Base-by-base conservation (phyloP, 1,140 invertebrate genomes). In the Formica selysi region DNA sequence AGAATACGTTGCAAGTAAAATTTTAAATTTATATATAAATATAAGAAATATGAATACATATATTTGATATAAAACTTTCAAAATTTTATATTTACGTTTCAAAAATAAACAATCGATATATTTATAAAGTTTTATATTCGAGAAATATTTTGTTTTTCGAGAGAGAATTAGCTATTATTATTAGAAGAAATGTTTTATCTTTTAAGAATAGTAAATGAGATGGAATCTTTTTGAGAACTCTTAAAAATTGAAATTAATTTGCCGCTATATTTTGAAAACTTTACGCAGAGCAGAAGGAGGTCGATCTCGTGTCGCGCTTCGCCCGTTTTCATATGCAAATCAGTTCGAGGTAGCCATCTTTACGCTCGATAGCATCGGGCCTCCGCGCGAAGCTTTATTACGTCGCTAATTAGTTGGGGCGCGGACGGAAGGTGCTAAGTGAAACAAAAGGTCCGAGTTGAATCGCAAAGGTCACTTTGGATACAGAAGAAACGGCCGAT, bases 371-470 rank as follows among this genome's bases (percentile, higher is more conserved):
- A 83, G 79, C 54, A 74, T 83, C 79, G 79, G 19, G 13, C 54
- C 79, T 73, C 38, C 19, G 79, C 68, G 68, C 54, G 54, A 74
- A 44, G 79, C 68, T 83, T 83, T 83, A 83, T 83, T 83, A 74
- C 68, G 57, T 71, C 54, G 79, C 79, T 83, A 83, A 83, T 83
- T 83, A 83, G 68, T 74, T 73, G 59, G 79, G 79, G 79, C n/a
- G 79, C 79, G 79, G 79, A 83, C 79, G 79, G 38, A 74, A 83
- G 71, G 79, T 83, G 79, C 68, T 83, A 83, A 83, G 79, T 83
- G 79, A 83, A 83, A 83, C 79, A 83, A 83, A 83, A 83, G 79
- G 68, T 54, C 79, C 54, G 68, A 74, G 79, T 26, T 83, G 68
- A 83, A 83, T 83, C 41, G 79, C 79, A 83, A 83, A 73, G 79